phyloP scores from a whole-genome alignment of 2,797 vertebrate genomes.

The Falco rusticolus region DNA sequence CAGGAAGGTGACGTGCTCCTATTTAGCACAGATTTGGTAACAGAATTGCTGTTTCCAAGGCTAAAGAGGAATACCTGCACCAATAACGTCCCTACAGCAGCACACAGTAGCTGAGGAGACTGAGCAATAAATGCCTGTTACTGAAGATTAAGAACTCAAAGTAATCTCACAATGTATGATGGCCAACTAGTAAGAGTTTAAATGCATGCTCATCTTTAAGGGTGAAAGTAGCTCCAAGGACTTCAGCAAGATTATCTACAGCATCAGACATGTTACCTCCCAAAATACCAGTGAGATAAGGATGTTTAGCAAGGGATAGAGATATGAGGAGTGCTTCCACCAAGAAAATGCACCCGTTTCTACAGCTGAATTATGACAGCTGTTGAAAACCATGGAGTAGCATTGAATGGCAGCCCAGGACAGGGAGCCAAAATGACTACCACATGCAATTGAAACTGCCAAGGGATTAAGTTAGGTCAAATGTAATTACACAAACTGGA shows the following conservation, averaged over 20 bases:
- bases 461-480: slow-evolving; percentile 68
- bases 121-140: neutral
- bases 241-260: neutral
- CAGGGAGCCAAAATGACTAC: slow-evolving; percentile 45
- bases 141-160: neutral
- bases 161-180: neutral
- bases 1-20: neutral
- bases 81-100: neutral
- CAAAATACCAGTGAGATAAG: neutral
- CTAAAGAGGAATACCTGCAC: neutral
- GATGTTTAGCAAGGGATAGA: neutral
- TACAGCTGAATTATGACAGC: neutral
- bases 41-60: neutral
- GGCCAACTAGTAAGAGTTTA: neutral
- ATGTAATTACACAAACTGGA: slow-evolving; percentile 63
- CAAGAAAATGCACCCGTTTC: slow-evolving; percentile 7
- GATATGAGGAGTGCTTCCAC: neutral
- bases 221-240: neutral
- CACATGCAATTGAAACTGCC: slow-evolving; percentile 62
- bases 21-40: neutral
- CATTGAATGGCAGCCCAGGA: slow-evolving; percentile 50
- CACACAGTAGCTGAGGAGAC: neutral
- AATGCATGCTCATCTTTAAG: neutral
- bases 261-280: neutral
- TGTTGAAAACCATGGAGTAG: slow-evolving; percentile 52